A percentile compares a stretch with the other conserved stretches of the same genome.
These are phyloP conservation scores for Nematolebias whitei DNA, from an alignment of 2,113 vertebrate species.

Conservation along the genomic window DNA sequence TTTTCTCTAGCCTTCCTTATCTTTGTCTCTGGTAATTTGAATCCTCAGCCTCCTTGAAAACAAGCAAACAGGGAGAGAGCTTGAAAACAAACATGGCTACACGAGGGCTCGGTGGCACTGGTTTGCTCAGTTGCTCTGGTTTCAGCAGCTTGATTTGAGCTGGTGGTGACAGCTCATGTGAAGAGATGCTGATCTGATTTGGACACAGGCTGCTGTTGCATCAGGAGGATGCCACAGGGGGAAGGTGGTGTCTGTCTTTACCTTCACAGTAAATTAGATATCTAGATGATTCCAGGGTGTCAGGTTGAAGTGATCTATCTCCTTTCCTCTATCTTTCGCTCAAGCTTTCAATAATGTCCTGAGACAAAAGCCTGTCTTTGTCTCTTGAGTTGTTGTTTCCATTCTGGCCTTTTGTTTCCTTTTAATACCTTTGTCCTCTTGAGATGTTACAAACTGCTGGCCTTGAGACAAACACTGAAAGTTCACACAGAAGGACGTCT, in stretches of 20 bases:
- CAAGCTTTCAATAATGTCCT: slow-evolving; percentile 1
- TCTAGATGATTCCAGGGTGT: slow-evolving; percentile 34
- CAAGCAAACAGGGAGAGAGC: slow-evolving; percentile 8
- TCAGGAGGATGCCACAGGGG: slow-evolving; percentile 21
- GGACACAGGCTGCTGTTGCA: slow-evolving; percentile 43
- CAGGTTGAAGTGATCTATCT: slow-evolving; percentile 8
- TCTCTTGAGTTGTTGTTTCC: slow-evolving; percentile 32
- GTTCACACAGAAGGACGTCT: background rate
- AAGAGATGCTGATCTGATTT: slow-evolving; percentile 61
- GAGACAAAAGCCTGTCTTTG: slow-evolving; percentile 17
- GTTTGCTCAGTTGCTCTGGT: slow-evolving; percentile 59
- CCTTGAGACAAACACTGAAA: background rate
- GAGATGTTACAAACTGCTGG: background rate
- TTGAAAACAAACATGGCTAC: slow-evolving; percentile 14
- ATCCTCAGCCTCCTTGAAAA: slow-evolving; percentile 29
- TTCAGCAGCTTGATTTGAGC: slow-evolving; percentile 52
- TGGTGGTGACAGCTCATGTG: slow-evolving; percentile 49
- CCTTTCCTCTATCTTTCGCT: slow-evolving; percentile 10
- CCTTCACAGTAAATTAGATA: slow-evolving; percentile 50
- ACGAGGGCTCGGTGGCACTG: slow-evolving; percentile 22
- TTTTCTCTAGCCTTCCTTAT: slow-evolving; percentile 2
- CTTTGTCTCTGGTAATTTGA: slow-evolving; percentile 22
- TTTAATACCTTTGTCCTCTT: background rate
- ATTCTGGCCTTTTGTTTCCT: slow-evolving; percentile 11
- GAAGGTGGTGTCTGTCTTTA: slow-evolving; percentile 32